Evolutionary conservation across 2,888 invertebrate species (phyloP).

Genomic region (Leptopilina drosophilae): DNA sequence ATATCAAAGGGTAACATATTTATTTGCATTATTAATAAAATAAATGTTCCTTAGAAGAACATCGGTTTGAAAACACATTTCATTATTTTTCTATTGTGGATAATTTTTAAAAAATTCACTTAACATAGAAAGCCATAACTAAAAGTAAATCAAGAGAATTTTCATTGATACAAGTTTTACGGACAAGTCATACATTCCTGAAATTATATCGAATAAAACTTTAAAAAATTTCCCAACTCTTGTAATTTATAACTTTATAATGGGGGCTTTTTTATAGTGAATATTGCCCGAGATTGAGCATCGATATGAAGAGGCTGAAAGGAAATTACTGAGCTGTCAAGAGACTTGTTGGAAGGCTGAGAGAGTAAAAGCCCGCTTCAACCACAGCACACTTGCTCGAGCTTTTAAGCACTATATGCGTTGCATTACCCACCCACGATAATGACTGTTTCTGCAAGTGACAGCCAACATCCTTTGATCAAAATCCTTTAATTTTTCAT

Average conservation of each 20-base stretch:
- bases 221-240: neutral
- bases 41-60: neutral
- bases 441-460: conserved; percentile 59
- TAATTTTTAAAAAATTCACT: too few species aligned
- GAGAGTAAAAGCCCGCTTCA: conserved; percentile 44
- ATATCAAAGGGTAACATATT: neutral
- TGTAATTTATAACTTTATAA: neutral
- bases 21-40: neutral
- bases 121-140: too few species aligned
- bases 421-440: conserved; percentile 48
- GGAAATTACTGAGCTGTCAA: conserved; percentile 63
- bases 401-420: conserved; percentile 36
- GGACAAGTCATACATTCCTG: too few species aligned
- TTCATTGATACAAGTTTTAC: too few species aligned
- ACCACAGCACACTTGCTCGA: conserved; percentile 36
- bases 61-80: neutral
- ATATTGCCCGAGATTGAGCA: conserved; percentile 24
- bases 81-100: too few species aligned
- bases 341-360: conserved; percentile 51
- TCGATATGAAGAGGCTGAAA: conserved; percentile 39
- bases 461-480: conserved; percentile 64
- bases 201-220: neutral
- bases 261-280: neutral
- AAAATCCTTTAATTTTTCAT: conserved; percentile 65
- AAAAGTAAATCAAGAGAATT: too few species aligned